These are phyloP conservation scores for Drosophila setifemur DNA, from an alignment of 1,140 invertebrate species.

Conservation along the genomic window DNA sequence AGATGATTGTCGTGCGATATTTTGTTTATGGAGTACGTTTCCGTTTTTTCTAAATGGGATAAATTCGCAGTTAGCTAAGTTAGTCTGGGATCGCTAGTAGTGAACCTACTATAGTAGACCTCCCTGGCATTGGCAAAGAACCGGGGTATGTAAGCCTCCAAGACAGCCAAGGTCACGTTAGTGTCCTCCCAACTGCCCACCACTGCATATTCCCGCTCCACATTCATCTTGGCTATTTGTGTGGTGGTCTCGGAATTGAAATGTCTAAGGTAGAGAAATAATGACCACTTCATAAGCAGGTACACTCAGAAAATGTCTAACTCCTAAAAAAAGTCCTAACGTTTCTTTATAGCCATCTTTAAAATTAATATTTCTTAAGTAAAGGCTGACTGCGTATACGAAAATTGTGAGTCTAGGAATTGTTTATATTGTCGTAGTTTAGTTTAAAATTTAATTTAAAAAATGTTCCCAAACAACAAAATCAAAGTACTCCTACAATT, in stretches of 20 bases:
- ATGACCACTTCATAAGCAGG: background rate
- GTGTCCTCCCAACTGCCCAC: constrained; percentile 94
- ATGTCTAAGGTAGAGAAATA: constrained; percentile 86
- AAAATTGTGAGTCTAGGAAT: too few relatives aligned
- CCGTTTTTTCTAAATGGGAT: constrained; percentile 83
- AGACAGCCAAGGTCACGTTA: constrained; percentile 91
- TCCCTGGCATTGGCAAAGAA: constrained; percentile 90
- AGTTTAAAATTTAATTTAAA: too few relatives aligned
- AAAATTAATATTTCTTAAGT: too few relatives aligned
- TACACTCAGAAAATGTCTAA: background rate
- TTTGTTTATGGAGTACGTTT: constrained; percentile 87
- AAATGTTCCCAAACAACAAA: too few relatives aligned
- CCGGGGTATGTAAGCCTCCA: constrained; percentile 91
- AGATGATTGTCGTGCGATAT: constrained; percentile 61
- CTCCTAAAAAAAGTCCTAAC: too few relatives aligned
- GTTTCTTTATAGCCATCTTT: too few relatives aligned
- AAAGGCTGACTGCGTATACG: too few relatives aligned
- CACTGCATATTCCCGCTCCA: constrained; percentile 93
- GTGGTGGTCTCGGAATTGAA: constrained; percentile 92
- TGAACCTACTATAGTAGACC: constrained; percentile 69
- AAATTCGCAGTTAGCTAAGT: constrained; percentile 66
- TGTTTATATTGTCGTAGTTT: too few relatives aligned
- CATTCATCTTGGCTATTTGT: constrained; percentile 91
- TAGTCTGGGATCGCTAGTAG: background rate
- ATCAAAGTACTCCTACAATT: too few relatives aligned